Conservation (phyloP, 2,797 vertebrate genomes). For the Fratercula arctica region DNA sequence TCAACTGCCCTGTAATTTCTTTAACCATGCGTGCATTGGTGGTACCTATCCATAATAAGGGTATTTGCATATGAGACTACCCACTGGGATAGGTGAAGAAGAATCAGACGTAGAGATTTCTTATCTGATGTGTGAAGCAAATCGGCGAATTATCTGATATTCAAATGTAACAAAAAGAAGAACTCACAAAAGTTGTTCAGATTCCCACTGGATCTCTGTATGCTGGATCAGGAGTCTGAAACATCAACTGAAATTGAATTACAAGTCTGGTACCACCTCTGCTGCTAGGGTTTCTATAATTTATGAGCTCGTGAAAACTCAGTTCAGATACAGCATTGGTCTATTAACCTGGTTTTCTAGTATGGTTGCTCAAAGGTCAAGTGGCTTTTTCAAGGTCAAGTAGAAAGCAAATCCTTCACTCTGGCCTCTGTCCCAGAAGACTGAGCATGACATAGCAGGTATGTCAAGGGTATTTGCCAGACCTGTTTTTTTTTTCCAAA, state of each 20-base stretch:
- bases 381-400: constrained; percentile 2
- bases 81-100: background rate
- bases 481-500: background rate
- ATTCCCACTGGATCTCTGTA: background rate
- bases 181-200: background rate
- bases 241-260: constrained; percentile 3
- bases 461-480: background rate
- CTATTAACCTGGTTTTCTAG: background rate
- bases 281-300: constrained; percentile 7
- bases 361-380: background rate
- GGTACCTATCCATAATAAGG: background rate
- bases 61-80: background rate
- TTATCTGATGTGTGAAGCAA: background rate
- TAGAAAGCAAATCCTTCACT: background rate
- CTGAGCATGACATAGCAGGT: background rate
- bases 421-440: background rate
- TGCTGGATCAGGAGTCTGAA: constrained; percentile 1
- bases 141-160: background rate
- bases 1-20: background rate
- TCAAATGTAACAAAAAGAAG: constrained; percentile 2
- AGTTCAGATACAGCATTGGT: background rate
- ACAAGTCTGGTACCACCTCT: constrained; percentile 8
- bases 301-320: constrained; percentile 27
- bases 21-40: background rate
- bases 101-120: background rate